Evolutionary conservation across 2,797 vertebrate species (phyloP).

Genomic region (Lutjanus argentimaculatus): DNA sequence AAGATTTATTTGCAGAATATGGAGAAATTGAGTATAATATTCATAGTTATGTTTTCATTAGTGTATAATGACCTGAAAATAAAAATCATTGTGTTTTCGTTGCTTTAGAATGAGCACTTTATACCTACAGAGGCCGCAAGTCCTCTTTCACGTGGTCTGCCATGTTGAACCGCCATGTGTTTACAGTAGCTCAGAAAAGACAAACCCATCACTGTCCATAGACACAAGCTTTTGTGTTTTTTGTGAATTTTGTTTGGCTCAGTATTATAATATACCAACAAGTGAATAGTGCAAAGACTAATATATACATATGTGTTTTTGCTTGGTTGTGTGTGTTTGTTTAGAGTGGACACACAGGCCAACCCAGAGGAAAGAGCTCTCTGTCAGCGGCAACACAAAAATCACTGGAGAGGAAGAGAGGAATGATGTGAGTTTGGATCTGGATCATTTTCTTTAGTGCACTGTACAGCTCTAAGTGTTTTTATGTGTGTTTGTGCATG

Average conservation of each 20-base stretch:
- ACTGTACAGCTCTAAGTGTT: not conserved
- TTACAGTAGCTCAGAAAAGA: no score
- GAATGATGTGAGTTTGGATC: slow-evolving; percentile 76
- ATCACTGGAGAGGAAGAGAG: slow-evolving; percentile 83
- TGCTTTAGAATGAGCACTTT: no score
- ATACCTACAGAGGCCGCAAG: no score
- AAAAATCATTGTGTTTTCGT: no score
- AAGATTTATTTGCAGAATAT: no score
- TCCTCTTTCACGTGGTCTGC: no score
- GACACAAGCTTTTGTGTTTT: no score
- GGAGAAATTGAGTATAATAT: no score
- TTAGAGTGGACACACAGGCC: slow-evolving; percentile 55
- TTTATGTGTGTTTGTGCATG: not conserved
- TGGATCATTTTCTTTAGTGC: not conserved
- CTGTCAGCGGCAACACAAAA: slow-evolving; percentile 85
- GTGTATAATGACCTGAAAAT: no score
- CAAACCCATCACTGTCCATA: no score
- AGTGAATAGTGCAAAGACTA: not conserved
- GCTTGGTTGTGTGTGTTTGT: slow-evolving; percentile 18
- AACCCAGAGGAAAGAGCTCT: slow-evolving; percentile 54
- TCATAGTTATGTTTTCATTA: no score
- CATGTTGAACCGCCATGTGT: no score
- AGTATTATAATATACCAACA: not conserved
- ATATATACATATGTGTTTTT: not conserved
- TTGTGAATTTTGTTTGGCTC: not conserved